These are phyloP conservation scores for Pedionomus torquatus DNA, from an alignment of 2,113 vertebrate species.

Conservation along the genomic window DNA sequence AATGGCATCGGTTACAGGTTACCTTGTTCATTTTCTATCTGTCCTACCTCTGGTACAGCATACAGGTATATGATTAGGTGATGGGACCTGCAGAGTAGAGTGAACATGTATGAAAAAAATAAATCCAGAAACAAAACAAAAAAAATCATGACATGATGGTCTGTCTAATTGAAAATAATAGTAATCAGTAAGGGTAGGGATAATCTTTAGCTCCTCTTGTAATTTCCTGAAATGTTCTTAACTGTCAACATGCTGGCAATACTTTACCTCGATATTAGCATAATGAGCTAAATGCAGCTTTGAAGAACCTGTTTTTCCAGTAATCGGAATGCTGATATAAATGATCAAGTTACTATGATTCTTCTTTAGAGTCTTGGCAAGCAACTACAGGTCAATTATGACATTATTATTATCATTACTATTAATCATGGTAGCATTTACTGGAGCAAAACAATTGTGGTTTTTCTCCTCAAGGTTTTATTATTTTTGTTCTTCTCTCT, in stretches of 20 bases:
- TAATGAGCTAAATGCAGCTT: not conserved
- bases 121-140: not conserved
- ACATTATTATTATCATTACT: not conserved
- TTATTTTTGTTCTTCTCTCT: not conserved
- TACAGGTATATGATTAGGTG: not conserved
- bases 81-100: not conserved
- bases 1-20: fast-evolving
- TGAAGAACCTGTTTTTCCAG: not conserved
- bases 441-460: not conserved
- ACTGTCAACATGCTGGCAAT: not conserved
- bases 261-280: not conserved
- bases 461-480: not conserved
- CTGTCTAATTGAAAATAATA: not conserved
- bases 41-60: fast-evolving
- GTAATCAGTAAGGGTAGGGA: not conserved
- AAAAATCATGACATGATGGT: not conserved
- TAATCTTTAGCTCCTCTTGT: not conserved
- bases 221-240: not conserved
- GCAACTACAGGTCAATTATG: not conserved
- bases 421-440: not conserved
- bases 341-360: not conserved
- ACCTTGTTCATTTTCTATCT: not conserved
- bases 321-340: not conserved
- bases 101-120: not conserved
- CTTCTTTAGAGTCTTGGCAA: not conserved